These are phyloP conservation scores for Prosopocoilus inquinatus DNA, from an alignment of 2,888 invertebrate species.

Conservation along the genomic window DNA sequence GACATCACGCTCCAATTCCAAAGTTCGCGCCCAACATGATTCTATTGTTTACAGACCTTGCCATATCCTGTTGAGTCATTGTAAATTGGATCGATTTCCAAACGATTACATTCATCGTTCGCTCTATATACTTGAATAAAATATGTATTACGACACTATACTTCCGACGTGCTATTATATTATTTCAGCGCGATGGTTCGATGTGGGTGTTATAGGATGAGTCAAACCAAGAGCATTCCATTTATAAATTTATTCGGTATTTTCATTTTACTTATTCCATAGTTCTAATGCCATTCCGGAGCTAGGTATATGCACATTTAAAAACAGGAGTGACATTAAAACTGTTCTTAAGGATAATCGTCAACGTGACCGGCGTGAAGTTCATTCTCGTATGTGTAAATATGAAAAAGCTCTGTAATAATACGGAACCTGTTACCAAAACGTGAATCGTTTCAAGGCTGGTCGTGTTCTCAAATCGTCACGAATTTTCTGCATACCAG, in stretches of 20 bases:
- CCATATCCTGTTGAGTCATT: slow-evolving; percentile 32
- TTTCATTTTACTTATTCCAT: too few species aligned
- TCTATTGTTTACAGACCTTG: slow-evolving; percentile 32
- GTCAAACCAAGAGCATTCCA: background rate
- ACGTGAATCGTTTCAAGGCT: slow-evolving; percentile 25
- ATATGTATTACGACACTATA: slow-evolving; percentile 20
- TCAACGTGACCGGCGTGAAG: background rate
- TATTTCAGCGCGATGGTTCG: slow-evolving; percentile 2
- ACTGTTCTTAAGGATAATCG: background rate
- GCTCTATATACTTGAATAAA: slow-evolving; percentile 27
- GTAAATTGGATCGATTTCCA: slow-evolving; percentile 29
- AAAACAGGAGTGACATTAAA: too few species aligned
- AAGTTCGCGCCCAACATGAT: slow-evolving; percentile 28
- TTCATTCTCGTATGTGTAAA: slow-evolving; percentile 1
- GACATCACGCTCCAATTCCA: slow-evolving; percentile 32
- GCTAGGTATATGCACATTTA: too few species aligned
- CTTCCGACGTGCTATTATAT: slow-evolving; percentile 14
- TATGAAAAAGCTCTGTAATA: slow-evolving; percentile 8
- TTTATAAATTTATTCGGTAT: too few species aligned
- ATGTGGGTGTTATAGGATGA: slow-evolving; percentile 2
- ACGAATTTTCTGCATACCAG: slow-evolving; percentile 29
- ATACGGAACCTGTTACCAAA: slow-evolving; percentile 18
- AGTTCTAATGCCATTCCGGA: too few species aligned
- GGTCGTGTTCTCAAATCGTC: slow-evolving; percentile 28
- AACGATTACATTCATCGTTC: slow-evolving; percentile 24